Conservation (phyloP, 1,140 invertebrate species). For the Pseudobourletiella spinata region DNA sequence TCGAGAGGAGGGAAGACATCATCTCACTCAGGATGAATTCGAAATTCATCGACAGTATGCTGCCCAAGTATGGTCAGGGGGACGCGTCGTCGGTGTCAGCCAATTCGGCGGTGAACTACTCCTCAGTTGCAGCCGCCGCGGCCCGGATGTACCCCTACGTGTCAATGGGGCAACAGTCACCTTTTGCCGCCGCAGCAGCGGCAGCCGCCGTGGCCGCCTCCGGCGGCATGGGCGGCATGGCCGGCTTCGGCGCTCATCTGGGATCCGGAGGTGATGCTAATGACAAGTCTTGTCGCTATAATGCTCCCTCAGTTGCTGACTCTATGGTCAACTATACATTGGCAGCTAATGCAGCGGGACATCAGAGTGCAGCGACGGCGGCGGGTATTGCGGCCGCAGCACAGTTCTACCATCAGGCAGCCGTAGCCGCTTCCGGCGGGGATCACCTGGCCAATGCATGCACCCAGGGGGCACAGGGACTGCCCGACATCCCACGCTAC, state of each 20-base stretch:
- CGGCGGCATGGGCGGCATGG: constrained; percentile 42
- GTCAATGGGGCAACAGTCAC: constrained; percentile 57
- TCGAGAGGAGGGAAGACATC: too few relatives aligned
- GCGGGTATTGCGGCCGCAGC: constrained; percentile 63
- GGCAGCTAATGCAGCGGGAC: constrained; percentile 38
- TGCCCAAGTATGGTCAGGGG: constrained; percentile 83
- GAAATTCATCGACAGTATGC: constrained; percentile 95
- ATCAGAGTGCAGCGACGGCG: constrained; percentile 56
- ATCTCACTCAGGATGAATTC: constrained; percentile 91
- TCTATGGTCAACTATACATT: constrained; percentile 65
- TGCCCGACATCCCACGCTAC: constrained; percentile 64
- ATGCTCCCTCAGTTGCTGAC: constrained; percentile 56
- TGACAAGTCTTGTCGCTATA: constrained; percentile 71
- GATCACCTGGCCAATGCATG: constrained; percentile 26
- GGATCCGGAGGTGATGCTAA: constrained; percentile 43
- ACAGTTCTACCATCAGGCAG: constrained; percentile 73
- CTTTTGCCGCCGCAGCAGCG: constrained; percentile 57
- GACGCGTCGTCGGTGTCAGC: constrained; percentile 42
- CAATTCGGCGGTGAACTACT: constrained; percentile 29
- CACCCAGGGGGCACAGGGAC: constrained; percentile 31
- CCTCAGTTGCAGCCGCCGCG: constrained; percentile 41
- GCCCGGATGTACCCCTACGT: constrained; percentile 58
- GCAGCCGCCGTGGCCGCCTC: constrained; percentile 37
- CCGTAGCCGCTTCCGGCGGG: constrained; percentile 51
- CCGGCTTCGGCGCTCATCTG: constrained; percentile 49